These are phyloP conservation scores for Oreochromis niloticus DNA, from an alignment of 2,113 vertebrate genomes.

Conservation along the genomic window DNA sequence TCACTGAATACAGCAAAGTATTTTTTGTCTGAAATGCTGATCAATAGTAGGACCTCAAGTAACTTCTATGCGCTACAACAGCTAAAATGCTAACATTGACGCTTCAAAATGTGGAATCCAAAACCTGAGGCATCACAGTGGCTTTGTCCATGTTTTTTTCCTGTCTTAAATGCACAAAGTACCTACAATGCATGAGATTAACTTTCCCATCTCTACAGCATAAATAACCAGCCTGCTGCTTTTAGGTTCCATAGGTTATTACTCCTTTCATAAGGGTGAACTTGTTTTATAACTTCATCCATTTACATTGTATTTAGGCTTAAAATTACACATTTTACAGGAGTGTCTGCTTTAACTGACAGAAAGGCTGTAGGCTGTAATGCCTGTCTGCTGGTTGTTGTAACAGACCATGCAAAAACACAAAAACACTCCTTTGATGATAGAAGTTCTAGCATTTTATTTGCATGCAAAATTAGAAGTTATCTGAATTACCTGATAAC, in stretches of 20 bases:
- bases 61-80: not conserved
- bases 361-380: not conserved
- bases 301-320: not conserved
- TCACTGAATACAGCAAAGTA: not conserved
- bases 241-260: not conserved
- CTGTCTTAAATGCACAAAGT: not conserved
- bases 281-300: not conserved
- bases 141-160: not conserved
- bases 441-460: not conserved
- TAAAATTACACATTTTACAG: not conserved
- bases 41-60: not conserved
- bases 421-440: not conserved
- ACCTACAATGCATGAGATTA: not conserved
- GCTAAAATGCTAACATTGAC: not conserved
- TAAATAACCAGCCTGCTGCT: not conserved
- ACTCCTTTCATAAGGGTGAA: not conserved
- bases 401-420: not conserved
- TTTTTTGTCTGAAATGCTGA: not conserved
- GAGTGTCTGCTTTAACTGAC: not conserved
- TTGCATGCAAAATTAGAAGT: not conserved
- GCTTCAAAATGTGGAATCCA: not conserved
- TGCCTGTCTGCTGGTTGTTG: not conserved
- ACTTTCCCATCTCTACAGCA: not conserved
- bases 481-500: not conserved
- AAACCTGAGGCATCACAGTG: not conserved